Conservation (phyloP, 2,113 vertebrate species). For the Pomatostomus ruficeps region DNA sequence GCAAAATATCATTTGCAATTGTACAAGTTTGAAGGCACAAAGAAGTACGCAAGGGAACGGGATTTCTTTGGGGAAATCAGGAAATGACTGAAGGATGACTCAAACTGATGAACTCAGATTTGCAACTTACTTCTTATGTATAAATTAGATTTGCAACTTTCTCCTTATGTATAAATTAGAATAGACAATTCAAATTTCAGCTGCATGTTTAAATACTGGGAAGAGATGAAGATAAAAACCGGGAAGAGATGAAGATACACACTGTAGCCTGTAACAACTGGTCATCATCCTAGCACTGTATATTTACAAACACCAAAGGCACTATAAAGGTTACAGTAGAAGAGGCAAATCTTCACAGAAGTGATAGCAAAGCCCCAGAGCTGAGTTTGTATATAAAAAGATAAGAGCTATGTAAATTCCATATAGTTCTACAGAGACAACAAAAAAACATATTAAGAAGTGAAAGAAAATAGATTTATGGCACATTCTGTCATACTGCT, state of each 20-base stretch:
- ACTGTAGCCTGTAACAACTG: not conserved
- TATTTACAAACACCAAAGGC: not conserved
- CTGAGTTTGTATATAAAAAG: not conserved
- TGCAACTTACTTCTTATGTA: not conserved
- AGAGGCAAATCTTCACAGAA: not conserved
- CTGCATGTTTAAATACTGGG: not conserved
- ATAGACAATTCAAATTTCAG: not conserved
- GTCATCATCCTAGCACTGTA: not conserved
- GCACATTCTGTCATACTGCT: not conserved
- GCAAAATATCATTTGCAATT: not conserved
- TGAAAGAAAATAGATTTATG: not conserved
- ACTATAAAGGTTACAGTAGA: not conserved
- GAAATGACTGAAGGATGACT: not conserved
- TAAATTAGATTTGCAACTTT: not conserved
- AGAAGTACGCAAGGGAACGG: not conserved
- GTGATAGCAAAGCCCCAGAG: not conserved
- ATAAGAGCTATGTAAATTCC: not conserved
- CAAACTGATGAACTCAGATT: not conserved
- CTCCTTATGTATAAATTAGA: not conserved
- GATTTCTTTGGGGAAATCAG: constrained; percentile 13
- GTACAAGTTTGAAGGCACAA: not conserved
- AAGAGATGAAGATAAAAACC: not conserved
- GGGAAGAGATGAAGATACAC: not conserved
- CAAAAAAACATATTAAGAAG: not conserved
- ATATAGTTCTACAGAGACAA: not conserved